These are phyloP conservation scores for Dermolepida albohirtum DNA, from an alignment of 2,888 invertebrate genomes.

Conservation along the genomic window DNA sequence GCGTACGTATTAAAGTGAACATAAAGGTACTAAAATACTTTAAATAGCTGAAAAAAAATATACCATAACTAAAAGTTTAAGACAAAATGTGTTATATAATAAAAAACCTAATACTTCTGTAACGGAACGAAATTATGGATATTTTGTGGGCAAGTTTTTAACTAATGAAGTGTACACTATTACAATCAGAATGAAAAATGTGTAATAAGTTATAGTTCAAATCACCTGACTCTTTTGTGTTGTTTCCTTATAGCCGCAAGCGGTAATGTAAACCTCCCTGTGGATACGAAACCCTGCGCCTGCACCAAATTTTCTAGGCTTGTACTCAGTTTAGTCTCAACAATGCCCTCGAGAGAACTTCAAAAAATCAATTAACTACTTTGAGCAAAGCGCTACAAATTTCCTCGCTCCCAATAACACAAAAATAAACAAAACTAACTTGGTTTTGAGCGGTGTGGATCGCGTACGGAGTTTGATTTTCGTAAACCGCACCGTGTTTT, in stretches of 20 bases:
- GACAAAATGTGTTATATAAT: too few relatives aligned
- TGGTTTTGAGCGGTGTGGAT: too few relatives aligned
- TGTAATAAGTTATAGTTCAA: conserved; percentile 33
- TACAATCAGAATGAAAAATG: conserved; percentile 8
- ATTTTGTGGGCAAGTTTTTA: too few relatives aligned
- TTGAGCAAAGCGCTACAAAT: conserved; percentile 32
- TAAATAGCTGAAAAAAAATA: too few relatives aligned
- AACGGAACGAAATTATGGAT: too few relatives aligned
- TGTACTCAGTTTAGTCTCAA: conserved; percentile 64
- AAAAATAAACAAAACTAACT: conserved; percentile 21
- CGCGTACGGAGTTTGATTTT: too few relatives aligned
- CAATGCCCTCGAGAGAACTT: conserved; percentile 55
- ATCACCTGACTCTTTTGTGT: conserved; percentile 86
- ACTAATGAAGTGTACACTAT: too few relatives aligned
- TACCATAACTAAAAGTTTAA: too few relatives aligned
- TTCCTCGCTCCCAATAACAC: conserved; percentile 25
- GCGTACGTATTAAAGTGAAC: too few relatives aligned
- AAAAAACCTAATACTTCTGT: too few relatives aligned
- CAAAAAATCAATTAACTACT: conserved; percentile 42
- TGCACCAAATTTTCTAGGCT: conserved; percentile 71
- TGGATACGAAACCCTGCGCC: conserved; percentile 70
- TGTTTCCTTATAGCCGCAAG: conserved; percentile 84
- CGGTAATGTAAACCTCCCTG: conserved; percentile 78
- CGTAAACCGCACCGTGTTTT: background rate
- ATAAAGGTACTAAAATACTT: too few relatives aligned